Base-by-base conservation (phyloP, 2,888 invertebrate genomes). In the Hyposoter didymator region DNA sequence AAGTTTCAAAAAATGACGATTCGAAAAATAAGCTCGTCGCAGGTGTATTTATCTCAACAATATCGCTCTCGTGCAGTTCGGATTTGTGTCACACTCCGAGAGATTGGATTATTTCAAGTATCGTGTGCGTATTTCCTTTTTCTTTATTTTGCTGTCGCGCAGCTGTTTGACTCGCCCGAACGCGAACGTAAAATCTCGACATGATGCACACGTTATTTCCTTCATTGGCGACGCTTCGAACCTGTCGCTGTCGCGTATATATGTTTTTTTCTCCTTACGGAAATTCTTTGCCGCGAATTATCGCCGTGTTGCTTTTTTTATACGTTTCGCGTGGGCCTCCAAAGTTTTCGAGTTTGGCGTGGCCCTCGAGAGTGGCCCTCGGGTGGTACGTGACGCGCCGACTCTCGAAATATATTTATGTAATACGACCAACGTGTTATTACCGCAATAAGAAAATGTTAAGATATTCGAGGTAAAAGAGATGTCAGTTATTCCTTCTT, bases 21-120 rank as follows among this genome's bases (percentile, higher is more conserved):
- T 2, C 52, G 5, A 28, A 47, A 49, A 72, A 28, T 59, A 28
- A 4, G 1, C 6, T 28, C 14, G 10, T 55, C 22, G 10, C 3
- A 22, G 1, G 14, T n/a, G n/a, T n/a, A n/a, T n/a, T n/a, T n/a
- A n/a, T n/a, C n/a, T n/a, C n/a, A n/a, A n/a, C n/a, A n/a, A n/a
- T n/a, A n/a, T n/a, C n/a, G n/a, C n/a, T n/a, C n/a, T n/a, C n/a
- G n/a, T n/a, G n/a, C n/a, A n/a, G n/a, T n/a, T n/a, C n/a, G n/a
- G 35, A 32, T 43, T 66, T 55, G 43, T 49, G 62, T 82, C 76
- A 82, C 76, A 82, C 39, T 70, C 43, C 43, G 39, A 2, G 32
- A 17, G 49, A 82, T 82, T 62, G 75, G 75, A 76, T 82, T 82
- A 76, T 49, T 28, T 17, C n/a, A n/a, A 62, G n/a, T n/a, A n/a